Percentiles rank a stretch among this genome's conserved stretches.
Conservation (phyloP, 2,888 invertebrate species). For the Napeogenes inachia region DNA sequence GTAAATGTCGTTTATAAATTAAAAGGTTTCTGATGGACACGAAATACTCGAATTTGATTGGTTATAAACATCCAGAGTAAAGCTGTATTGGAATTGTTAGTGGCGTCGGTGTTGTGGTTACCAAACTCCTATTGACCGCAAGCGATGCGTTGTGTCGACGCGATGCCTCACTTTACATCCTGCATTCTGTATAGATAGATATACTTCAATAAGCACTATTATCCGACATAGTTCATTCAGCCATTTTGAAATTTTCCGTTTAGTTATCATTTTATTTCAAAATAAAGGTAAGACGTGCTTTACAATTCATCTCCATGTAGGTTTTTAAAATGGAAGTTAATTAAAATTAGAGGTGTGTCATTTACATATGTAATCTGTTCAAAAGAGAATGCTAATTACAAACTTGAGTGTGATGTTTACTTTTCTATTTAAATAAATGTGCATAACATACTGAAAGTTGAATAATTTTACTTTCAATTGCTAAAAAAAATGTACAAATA, state of each 20-base stretch:
- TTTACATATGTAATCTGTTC: conserved; percentile 15
- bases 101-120: conserved; percentile 39
- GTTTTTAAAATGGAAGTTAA: too few species aligned
- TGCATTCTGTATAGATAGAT: conserved; percentile 23
- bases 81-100: conserved; percentile 45
- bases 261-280: too few species aligned
- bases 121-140: conserved; percentile 51
- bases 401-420: conserved; percentile 17
- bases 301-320: too few species aligned
- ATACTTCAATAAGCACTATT: too few species aligned
- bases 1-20: conserved; percentile 15
- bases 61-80: conserved; percentile 4
- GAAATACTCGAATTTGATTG: conserved; percentile 11
- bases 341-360: not conserved
- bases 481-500: conserved; percentile 7
- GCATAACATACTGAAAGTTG: conserved; percentile 9
- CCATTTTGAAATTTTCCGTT: not conserved
- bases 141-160: conserved; percentile 45
- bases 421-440: conserved; percentile 23
- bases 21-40: conserved; percentile 13
- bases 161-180: conserved; percentile 27
- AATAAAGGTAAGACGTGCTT: too few species aligned
- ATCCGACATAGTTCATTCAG: not conserved
- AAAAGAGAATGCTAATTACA: conserved; percentile 16
- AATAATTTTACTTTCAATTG: conserved; percentile 19